Percentiles rank a stretch among this genome's conserved stretches.
Evolutionary conservation across 2,888 invertebrate genomes (phyloP).

Genomic region (Scaptomyza tumidula): DNA sequence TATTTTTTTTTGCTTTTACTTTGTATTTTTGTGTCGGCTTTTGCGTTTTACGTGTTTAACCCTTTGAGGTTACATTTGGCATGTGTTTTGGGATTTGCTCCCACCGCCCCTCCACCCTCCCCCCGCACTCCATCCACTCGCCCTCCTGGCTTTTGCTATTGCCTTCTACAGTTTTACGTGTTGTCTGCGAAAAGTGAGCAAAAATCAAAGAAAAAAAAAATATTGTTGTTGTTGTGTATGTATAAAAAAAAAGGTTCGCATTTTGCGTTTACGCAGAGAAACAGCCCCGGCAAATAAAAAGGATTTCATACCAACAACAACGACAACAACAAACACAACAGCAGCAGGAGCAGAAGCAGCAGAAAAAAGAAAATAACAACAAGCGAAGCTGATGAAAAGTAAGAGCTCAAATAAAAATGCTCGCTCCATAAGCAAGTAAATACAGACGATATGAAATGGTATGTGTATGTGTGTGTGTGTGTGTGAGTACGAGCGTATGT

Average conservation of each 20-base stretch:
- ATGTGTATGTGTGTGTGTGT: constrained; percentile 19
- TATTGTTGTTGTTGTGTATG: constrained; percentile 1
- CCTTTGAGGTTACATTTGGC: constrained; percentile 81
- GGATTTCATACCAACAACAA: constrained; percentile 69
- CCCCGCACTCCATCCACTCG: neutral
- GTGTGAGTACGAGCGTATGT: neutral
- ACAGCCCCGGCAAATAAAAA: constrained; percentile 71
- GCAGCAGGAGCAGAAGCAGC: too few species aligned
- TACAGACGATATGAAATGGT: constrained; percentile 30
- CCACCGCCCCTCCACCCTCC: neutral
- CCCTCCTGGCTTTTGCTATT: neutral
- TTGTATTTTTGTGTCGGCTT: constrained; percentile 70
- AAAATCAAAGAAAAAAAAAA: constrained; percentile 38
- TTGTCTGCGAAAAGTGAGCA: constrained; percentile 63
- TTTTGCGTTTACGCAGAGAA: constrained; percentile 74
- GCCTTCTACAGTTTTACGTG: constrained; percentile 23
- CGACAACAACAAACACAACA: constrained; percentile 24
- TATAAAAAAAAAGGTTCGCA: constrained; percentile 64
- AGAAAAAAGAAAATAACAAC: constrained; percentile 18
- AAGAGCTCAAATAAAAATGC: constrained; percentile 74
- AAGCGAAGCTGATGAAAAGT: constrained; percentile 71
- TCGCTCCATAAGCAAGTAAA: constrained; percentile 48
- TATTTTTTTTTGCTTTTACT: constrained; percentile 18
- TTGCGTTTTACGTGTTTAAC: constrained; percentile 81
- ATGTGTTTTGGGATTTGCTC: constrained; percentile 63